Percentiles rank a stretch among this genome's conserved stretches.
These are phyloP conservation scores for Mus spretus DNA, from an alignment of 2,797 vertebrate species.

Conservation along the genomic window DNA sequence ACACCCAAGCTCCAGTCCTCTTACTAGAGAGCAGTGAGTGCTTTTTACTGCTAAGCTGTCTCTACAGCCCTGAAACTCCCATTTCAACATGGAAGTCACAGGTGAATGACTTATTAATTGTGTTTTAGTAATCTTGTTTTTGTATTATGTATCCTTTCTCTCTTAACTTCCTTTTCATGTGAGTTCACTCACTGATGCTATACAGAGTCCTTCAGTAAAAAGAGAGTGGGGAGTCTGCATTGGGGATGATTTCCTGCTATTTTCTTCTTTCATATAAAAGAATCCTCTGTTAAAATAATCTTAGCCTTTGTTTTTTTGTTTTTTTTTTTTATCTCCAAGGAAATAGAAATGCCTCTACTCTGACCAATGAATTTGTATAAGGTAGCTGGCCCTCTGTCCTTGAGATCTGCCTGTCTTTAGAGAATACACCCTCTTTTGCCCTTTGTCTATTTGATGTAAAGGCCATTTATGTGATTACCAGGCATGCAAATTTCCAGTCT, in stretches of 20 bases:
- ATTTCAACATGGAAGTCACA: neutral
- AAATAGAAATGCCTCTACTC: neutral
- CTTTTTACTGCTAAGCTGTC: too few relatives aligned
- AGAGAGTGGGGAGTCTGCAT: neutral
- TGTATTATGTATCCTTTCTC: neutral
- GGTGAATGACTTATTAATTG: slow-evolving; percentile 6
- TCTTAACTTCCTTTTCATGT: neutral
- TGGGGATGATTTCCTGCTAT: neutral
- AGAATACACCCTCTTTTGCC: neutral
- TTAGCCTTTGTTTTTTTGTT: neutral
- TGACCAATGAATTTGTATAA: neutral
- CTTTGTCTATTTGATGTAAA: neutral
- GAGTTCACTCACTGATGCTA: neutral
- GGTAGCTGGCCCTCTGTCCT: neutral
- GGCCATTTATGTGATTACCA: neutral
- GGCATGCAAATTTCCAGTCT: neutral
- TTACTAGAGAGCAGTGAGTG: neutral
- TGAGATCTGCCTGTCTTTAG: neutral
- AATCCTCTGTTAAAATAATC: neutral
- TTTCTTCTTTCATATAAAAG: neutral
- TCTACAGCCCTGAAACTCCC: neutral
- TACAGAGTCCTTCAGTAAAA: neutral
- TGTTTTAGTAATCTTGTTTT: neutral
- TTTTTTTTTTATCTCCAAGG: neutral
- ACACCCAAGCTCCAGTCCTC: neutral